Conservation (phyloP, 1,140 invertebrate species). For the roundworm (Caenorhabditis elegans) region DNA sequence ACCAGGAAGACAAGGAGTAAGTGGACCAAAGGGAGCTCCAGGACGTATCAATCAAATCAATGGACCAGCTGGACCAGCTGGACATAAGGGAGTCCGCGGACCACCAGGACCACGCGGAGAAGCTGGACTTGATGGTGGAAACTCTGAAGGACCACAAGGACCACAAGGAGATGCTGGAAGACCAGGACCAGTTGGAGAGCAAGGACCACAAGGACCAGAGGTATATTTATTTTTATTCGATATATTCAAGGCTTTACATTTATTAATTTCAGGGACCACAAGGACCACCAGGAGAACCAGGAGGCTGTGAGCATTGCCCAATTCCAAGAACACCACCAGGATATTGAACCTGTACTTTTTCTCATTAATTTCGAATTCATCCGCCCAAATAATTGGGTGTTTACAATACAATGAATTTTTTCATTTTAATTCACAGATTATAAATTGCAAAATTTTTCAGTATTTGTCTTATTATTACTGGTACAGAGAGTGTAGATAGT, state of each 20-base stretch:
- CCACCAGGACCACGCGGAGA: constrained; percentile 45
- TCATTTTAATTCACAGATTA: too few species aligned
- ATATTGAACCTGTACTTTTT: constrained; percentile 38
- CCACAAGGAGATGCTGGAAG: constrained; percentile 35
- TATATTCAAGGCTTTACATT: not conserved
- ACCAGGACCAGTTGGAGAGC: constrained; percentile 33
- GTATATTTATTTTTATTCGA: not conserved
- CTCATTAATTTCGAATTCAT: not conserved
- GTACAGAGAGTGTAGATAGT: too few species aligned
- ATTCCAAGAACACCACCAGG: constrained; percentile 47
- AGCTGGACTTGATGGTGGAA: constrained; percentile 40
- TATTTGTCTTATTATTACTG: too few species aligned
- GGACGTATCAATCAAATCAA: constrained; percentile 49
- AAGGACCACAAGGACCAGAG: constrained; percentile 42
- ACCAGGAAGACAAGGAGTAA: constrained; percentile 42
- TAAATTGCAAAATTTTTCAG: too few species aligned
- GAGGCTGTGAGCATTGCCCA: constrained; percentile 48
- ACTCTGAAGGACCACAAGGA: constrained; percentile 33
- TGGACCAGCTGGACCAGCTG: constrained; percentile 38
- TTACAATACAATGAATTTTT: not conserved
- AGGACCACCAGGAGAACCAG: constrained; percentile 40
- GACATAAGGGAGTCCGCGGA: constrained; percentile 39
- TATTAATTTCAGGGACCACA: not conserved
- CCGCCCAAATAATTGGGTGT: not conserved
- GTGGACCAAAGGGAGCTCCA: constrained; percentile 47